These are phyloP conservation scores for Petrocephalus schoutedeni DNA, from an alignment of 2,797 vertebrate genomes.

Conservation along the genomic window DNA sequence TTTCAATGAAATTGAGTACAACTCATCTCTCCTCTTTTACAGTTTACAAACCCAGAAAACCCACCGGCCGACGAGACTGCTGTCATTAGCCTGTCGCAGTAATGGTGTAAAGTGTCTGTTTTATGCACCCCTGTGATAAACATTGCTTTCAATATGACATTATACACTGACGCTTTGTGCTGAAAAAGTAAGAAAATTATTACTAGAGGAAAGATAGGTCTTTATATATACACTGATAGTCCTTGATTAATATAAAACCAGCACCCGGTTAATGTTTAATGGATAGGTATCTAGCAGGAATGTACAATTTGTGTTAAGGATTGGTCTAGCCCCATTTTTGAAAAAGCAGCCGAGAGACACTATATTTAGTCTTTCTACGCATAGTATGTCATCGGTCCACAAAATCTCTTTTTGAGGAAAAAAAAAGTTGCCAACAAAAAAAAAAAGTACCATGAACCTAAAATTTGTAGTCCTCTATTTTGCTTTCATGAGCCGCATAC, in stretches of 20 bases:
- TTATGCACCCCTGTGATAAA: slow-evolving; percentile 18
- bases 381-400: not conserved
- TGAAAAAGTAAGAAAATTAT: slow-evolving; percentile 39
- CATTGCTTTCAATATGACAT: slow-evolving; percentile 38
- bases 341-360: slow-evolving; percentile 11
- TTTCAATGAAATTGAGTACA: slow-evolving; percentile 60
- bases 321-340: slow-evolving; percentile 34
- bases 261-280: slow-evolving; percentile 52
- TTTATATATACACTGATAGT: slow-evolving; percentile 56
- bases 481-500: not conserved
- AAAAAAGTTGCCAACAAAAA: slow-evolving; percentile 10
- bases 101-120: not conserved
- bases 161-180: slow-evolving; percentile 43
- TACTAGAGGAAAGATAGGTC: slow-evolving; percentile 40
- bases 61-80: not conserved
- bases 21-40: slow-evolving; percentile 46
- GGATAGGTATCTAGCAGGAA: slow-evolving; percentile 38
- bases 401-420: slow-evolving; percentile 5
- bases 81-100: not conserved
- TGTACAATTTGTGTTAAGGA: slow-evolving; percentile 38
- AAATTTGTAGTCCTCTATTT: slow-evolving; percentile 13
- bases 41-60: not conserved
- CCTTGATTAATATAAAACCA: slow-evolving; percentile 45
- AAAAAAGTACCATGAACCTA: slow-evolving; percentile 16
- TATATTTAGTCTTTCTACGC: slow-evolving; percentile 24